phyloP scores from a whole-genome alignment of 2,797 vertebrate species.

The Oreonectes daqikongensis region DNA sequence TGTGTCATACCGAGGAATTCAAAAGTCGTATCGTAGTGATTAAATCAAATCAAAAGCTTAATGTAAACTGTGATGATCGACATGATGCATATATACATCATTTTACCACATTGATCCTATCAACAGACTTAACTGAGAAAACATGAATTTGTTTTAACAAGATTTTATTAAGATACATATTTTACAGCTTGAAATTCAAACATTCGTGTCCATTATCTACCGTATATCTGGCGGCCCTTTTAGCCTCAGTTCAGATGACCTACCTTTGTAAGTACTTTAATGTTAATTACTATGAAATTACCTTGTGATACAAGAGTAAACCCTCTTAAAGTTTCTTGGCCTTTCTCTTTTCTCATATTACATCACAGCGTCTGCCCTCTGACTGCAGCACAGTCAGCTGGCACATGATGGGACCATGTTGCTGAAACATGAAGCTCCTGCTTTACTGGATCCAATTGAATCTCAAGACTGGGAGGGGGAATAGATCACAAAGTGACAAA shows the following conservation, averaged over 20 bases:
- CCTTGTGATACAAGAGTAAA: constrained; percentile 35
- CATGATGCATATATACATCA: no score
- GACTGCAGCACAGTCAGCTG: constrained; percentile 54
- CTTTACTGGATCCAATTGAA: constrained; percentile 56
- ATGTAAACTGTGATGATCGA: neutral
- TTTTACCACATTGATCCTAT: neutral
- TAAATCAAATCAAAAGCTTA: constrained; percentile 65
- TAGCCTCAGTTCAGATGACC: constrained; percentile 10
- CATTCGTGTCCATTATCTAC: neutral
- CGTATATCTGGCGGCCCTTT: constrained; percentile 5
- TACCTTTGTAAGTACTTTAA: constrained; percentile 12
- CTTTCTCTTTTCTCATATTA: constrained; percentile 45
- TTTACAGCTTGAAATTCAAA: neutral
- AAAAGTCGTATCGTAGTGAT: constrained; percentile 68
- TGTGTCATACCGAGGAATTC: constrained; percentile 56
- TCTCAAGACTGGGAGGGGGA: constrained; percentile 55
- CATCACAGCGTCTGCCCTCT: constrained; percentile 32
- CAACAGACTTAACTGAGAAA: neutral
- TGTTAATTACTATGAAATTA: constrained; percentile 41
- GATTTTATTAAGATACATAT: neutral
- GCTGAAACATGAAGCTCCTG: constrained; percentile 65
- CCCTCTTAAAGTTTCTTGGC: constrained; percentile 19
- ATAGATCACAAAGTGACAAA: constrained; percentile 55
- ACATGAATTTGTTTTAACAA: neutral
- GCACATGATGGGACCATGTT: constrained; percentile 52